Base-by-base conservation (phyloP, 2,113 vertebrate genomes). In the Scophthalmus maximus region DNA sequence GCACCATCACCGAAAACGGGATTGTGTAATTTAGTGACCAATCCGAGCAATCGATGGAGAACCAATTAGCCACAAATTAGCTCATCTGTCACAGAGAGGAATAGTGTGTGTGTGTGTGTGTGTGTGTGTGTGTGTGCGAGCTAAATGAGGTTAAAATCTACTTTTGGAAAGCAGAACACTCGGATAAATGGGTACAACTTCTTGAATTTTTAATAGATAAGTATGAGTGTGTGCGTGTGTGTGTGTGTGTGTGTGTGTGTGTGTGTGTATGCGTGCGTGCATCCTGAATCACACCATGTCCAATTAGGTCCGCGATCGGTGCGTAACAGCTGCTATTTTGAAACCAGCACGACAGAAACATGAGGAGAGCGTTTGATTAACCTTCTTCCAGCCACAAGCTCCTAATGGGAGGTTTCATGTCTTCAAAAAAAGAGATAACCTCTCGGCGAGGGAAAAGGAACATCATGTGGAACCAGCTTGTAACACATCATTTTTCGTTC, bases 151-250 rank as follows among this genome's bases (percentile, higher is more conserved):
- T 82, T 87, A 59, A 82, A 74, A 66, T 62, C 81, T 78, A 86
- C 67, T 78, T 89, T 84, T 84, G 53, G 78, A 84, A 85, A 85
- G 78, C 83, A 63, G 76, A 83, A 26, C 82, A 72, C 71, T 85
- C 40, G 27, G 36, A 73, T 73, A 64, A 80, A 81, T 80, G 70
- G 77, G 75, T 83, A 69, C 66, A 85, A 82, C 55, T 75, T 75
- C 51, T 55, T 57, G 68, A 76, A 34, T 63, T 74, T 73, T 50
- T 68, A 71, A 73, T 72, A 76, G 66, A 79, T 32, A n/a, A 29
- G 25, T 42, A 56, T 27, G 51, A 52, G 29, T 26, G 42, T 42
- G 60, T 27, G 51, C 55, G 29, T 26, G 42, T 34, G 5, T 38
- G 26, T 63, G 27, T 56, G 67, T 64, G 34, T 60, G 29, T 22